Percentiles rank a stretch among this genome's conserved stretches.
Conservation (phyloP, 2,888 invertebrate genomes). For the Lepas anatifera region DNA sequence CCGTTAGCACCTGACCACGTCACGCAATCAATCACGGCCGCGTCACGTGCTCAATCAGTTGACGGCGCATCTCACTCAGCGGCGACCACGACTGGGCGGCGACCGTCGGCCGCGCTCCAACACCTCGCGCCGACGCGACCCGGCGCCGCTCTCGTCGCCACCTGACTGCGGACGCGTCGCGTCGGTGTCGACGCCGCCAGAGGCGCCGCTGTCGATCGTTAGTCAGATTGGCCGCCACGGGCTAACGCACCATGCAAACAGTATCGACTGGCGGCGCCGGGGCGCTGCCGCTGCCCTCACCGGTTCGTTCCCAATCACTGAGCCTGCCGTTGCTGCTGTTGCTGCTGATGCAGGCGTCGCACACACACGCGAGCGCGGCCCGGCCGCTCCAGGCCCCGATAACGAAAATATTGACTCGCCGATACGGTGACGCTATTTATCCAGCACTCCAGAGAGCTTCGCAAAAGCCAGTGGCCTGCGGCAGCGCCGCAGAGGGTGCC, state of each 20-base stretch:
- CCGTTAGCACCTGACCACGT: no score
- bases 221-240: neutral
- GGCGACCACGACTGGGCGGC: no score
- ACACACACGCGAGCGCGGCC: neutral
- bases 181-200: neutral
- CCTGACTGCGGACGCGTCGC: neutral
- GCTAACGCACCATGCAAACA: constrained; percentile 11
- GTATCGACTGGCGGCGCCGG: constrained; percentile 1
- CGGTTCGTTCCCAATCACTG: no score
- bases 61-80: no score
- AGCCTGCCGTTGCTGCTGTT: no score
- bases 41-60: no score
- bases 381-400: neutral
- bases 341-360: no score
- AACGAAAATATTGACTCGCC: constrained; percentile 1
- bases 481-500: no score
- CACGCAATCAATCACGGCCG: no score
- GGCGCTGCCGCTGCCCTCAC: no score
- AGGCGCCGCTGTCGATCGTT: neutral
- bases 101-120: neutral
- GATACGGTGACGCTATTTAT: neutral
- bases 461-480: no score
- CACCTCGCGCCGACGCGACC: no score
- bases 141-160: neutral
- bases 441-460: neutral